Evolutionary conservation across 2,888 invertebrate genomes (phyloP), one percentile per base, ranked within the genome.

Genomic region (Amiota mariae): DNA sequence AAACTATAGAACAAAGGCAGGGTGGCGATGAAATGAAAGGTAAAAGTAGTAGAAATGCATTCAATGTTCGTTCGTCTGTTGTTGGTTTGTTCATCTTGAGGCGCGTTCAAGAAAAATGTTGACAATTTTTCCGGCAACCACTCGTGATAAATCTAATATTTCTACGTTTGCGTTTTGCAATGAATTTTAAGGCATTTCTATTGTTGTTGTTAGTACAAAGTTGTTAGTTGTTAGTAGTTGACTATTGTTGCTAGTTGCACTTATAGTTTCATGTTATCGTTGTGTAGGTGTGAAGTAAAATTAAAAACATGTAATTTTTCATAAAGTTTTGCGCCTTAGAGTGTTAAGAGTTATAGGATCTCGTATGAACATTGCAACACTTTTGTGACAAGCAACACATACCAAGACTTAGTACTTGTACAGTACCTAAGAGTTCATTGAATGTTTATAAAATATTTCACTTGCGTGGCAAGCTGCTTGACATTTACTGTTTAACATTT

Each of bases 51-150:
- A 20, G 13, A 9, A 59, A 8, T 2, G 20, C 20, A 59, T 18
- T 12, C 59, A 59, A 59, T 18, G 59, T 12, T 36, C 36, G 6
- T 36, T 3, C 3, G 24, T 3, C 3, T 24, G 24, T 1, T 24
- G 24, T 24, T 24, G 24, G 24, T 24, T 36, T 2, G 36, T 36
- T 36, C 84, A 82, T 82, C 85, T 84, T 76, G 84, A 80, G 68
- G 76, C 79, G 81, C 78, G 80, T 75, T 85, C 84, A 85, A 85
- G 86, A 88, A 86, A 88, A 88, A 88, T 87, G 85, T 86, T 84
- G 84, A 87, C 86, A 86, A 88, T 88, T 88, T 87, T 84, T 80
- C 85, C 85, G 87, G 84, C 88, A 87, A 85, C 83, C 85, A 85
- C 81, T 84, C 84, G 80, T 84, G 85, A 88, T 87, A 87, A 87